These are phyloP conservation scores for Ellobium chinense DNA, from an alignment of 2,888 invertebrate genomes.

Conservation along the genomic window DNA sequence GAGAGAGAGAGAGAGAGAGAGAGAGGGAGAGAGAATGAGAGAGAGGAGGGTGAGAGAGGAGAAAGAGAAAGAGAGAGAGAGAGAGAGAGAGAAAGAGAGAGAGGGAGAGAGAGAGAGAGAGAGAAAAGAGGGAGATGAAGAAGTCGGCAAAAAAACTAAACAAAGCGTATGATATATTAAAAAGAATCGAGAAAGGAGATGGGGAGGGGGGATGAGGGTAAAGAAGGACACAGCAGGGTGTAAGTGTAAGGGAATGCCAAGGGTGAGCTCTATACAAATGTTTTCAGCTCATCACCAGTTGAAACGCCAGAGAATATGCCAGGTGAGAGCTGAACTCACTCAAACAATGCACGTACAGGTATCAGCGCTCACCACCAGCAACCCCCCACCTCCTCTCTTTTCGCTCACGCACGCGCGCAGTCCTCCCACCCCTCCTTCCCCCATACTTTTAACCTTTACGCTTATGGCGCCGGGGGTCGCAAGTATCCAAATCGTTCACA, in stretches of 20 bases:
- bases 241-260: background rate
- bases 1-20: slow-evolving; percentile 33
- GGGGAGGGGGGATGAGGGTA: background rate
- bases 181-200: too few relatives aligned
- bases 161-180: background rate
- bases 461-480: background rate
- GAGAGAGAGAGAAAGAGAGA: background rate
- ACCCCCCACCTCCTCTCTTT: background rate
- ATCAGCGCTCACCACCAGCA: background rate
- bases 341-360: background rate
- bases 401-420: background rate
- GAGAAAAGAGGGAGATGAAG: background rate
- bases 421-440: background rate
- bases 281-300: background rate
- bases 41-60: too few relatives aligned
- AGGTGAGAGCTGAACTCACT: background rate
- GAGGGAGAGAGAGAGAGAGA: slow-evolving; percentile 1
- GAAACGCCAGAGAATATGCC: background rate
- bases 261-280: background rate
- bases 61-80: background rate
- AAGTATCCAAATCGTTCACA: background rate
- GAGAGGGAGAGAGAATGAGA: slow-evolving; percentile 23
- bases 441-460: too few relatives aligned
- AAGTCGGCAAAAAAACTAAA: background rate
- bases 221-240: background rate